phyloP scores from a whole-genome alignment of 1,140 invertebrate species.

The Cyrtorhinus lividipennis region DNA sequence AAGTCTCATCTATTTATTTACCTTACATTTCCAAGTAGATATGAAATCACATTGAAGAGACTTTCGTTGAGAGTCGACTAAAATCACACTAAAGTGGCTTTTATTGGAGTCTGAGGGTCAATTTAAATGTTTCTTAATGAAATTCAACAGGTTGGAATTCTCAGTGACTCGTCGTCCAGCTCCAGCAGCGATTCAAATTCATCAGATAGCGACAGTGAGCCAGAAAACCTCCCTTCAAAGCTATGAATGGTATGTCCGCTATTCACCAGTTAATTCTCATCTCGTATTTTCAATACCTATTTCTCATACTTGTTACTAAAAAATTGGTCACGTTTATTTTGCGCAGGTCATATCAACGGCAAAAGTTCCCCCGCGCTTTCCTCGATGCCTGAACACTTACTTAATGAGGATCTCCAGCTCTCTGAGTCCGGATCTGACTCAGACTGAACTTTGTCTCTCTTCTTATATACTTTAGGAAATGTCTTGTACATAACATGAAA shows the following conservation, averaged over 20 bases:
- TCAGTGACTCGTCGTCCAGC: constrained; percentile 20
- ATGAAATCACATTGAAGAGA: no score
- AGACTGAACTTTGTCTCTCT: constrained; percentile 17
- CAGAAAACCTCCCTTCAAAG: constrained; percentile 21
- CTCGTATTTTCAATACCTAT: no score
- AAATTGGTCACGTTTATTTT: no score
- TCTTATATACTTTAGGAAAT: neutral
- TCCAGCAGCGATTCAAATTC: constrained; percentile 23
- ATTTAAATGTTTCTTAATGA: no score
- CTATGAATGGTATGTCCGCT: constrained; percentile 22
- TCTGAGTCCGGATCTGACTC: constrained; percentile 22
- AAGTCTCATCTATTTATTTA: no score
- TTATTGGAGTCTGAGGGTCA: no score
- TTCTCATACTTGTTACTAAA: no score
- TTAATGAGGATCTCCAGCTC: constrained; percentile 23
- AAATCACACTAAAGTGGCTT: no score
- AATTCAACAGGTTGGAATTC: constrained; percentile 18
- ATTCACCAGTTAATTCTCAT: no score
- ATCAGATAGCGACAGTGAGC: constrained; percentile 24
- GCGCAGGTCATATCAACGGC: constrained; percentile 23
- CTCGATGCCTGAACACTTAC: constrained; percentile 17
- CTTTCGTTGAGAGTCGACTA: no score
- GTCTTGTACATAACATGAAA: constrained; percentile 6
- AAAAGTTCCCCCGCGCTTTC: constrained; percentile 19
- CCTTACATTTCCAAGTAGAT: no score